These are phyloP conservation scores for Riparia riparia DNA, from an alignment of 2,113 vertebrate species.

Conservation along the genomic window DNA sequence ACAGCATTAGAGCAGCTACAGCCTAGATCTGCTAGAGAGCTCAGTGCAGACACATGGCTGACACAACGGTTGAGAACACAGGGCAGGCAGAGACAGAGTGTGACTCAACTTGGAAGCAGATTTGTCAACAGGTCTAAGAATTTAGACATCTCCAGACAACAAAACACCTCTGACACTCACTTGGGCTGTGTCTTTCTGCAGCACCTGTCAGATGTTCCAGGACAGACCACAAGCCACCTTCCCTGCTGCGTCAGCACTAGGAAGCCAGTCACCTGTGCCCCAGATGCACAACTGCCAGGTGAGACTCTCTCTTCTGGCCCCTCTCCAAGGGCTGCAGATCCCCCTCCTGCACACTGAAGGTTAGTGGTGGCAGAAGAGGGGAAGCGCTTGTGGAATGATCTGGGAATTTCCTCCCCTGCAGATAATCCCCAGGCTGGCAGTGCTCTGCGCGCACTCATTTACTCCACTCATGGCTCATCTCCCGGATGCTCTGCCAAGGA, in stretches of 20 bases:
- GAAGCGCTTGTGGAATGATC: background rate
- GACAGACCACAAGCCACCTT: background rate
- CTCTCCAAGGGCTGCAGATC: background rate
- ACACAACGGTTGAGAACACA: background rate
- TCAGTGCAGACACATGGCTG: background rate
- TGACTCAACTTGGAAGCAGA: background rate
- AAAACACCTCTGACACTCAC: background rate
- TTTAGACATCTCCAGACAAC: background rate
- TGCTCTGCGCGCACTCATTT: background rate
- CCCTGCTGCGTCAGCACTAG: background rate
- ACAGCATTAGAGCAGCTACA: background rate
- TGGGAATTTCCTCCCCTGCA: background rate
- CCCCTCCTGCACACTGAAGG: background rate
- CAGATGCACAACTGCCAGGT: background rate
- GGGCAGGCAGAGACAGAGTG: background rate
- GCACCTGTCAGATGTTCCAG: background rate
- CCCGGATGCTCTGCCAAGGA: background rate
- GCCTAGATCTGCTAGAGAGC: background rate
- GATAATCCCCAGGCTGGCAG: background rate
- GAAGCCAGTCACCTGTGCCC: background rate
- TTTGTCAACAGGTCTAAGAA: background rate
- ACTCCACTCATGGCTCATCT: conserved; percentile 13
- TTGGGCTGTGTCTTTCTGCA: background rate
- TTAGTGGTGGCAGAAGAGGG: background rate
- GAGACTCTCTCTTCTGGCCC: background rate